Conservation (phyloP, 2,113 vertebrate species). For the Mormyrus iriodes region DNA sequence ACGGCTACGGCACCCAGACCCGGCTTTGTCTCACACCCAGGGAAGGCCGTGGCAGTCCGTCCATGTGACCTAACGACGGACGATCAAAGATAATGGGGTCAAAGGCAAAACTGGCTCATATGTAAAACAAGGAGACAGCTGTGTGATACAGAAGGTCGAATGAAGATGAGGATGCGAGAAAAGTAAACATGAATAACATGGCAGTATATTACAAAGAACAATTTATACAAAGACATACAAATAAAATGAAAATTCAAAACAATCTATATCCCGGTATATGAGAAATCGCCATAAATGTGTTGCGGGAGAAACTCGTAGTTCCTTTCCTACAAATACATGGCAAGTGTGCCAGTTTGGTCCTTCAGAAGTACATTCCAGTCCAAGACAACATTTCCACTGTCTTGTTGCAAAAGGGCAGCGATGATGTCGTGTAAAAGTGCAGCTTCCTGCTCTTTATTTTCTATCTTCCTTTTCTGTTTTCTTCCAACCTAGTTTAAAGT, state of each 20-base stretch:
- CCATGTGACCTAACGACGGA: not conserved
- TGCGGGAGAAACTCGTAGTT: not conserved
- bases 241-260: constrained; percentile 5
- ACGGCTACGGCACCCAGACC: not conserved
- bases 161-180: not conserved
- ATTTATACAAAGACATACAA: constrained; percentile 1
- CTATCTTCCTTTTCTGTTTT: constrained; percentile 45
- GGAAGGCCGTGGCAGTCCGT: not conserved
- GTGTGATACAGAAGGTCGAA: not conserved
- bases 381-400: constrained; percentile 43
- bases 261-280: not conserved
- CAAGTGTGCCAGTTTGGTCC: not conserved
- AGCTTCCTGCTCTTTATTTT: constrained; percentile 53
- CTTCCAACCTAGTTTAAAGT: constrained; percentile 85
- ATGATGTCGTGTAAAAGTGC: constrained; percentile 85
- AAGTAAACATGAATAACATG: not conserved
- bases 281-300: not conserved
- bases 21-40: not conserved
- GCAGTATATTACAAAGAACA: constrained; percentile 12
- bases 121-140: not conserved
- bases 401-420: constrained; percentile 64
- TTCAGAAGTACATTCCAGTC: constrained; percentile 24
- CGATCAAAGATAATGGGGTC: not conserved
- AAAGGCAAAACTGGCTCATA: not conserved
- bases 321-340: not conserved